Base-by-base conservation (phyloP, 1,140 invertebrate species). In the Ceratosolen solmsi region DNA sequence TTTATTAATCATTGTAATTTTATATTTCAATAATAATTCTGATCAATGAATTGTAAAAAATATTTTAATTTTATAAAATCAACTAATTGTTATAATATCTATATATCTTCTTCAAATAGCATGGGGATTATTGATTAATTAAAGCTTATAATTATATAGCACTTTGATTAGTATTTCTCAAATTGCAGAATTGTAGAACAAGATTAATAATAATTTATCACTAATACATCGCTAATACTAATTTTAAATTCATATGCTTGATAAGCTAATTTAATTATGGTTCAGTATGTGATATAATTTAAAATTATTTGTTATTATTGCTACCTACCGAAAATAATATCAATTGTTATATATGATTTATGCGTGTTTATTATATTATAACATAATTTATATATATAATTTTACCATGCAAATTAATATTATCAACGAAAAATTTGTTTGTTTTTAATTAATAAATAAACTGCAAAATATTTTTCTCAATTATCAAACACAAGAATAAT, bases 341-440 rank as follows among this genome's bases (percentile, higher is more conserved):
- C 33, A 38, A 68, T 68, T n/a, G 27, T 38, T 38, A 68, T 38
- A 38, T 68, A 33, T 38, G 63, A 72, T 46, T 49, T 25, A 27
- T 49, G 4, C 4, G 4, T 49, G 1, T 72, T n/a, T n/a, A n/a
- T n/a, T n/a, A n/a, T n/a, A n/a, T n/a, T n/a, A n/a, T n/a, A n/a
- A n/a, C n/a, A n/a, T n/a, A n/a, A n/a, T n/a, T n/a, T n/a, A n/a
- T n/a, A n/a, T n/a, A 17, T 15, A 63, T 54, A 25, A 27, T 27
- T 25, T 60, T 22, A 27, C n/a, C 36, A 51, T 46, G 65, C 78
- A 79, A 58, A 41, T 80, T 72, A 72, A 71, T 72, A n/a, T 30
- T 51, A 17, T 58, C 38, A 33, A 63, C 9, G 25, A 30, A 60
- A 72, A 27, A 13, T 80, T 65, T 38, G 46, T 74, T 75, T 80